Percentiles rank a stretch among this genome's conserved stretches.
phyloP scores from a whole-genome alignment of 2,113 vertebrate genomes.

The Tiliqua scincoides region DNA sequence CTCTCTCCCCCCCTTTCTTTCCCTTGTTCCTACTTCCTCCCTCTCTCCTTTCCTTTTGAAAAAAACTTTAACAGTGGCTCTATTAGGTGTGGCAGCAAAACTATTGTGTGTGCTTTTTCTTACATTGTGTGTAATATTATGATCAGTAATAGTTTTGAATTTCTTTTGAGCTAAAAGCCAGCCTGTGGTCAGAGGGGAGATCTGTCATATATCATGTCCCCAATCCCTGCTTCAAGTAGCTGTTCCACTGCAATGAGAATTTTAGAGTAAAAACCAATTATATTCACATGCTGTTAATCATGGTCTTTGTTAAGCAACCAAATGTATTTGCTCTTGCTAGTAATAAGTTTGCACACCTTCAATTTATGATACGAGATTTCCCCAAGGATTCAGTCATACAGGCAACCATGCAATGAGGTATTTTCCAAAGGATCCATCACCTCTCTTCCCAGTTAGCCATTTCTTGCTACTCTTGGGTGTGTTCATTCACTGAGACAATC shows the following conservation, averaged over 20 bases:
- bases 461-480: background rate
- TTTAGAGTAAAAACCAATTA: background rate
- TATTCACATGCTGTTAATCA: constrained; percentile 7
- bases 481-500: background rate
- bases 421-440: background rate
- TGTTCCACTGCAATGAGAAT: background rate
- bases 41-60: no score
- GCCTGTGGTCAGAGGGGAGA: background rate
- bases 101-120: background rate
- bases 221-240: background rate
- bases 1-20: no score
- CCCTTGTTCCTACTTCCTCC: no score
- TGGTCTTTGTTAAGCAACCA: background rate
- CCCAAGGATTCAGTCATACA: background rate
- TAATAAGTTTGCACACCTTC: background rate
- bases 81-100: background rate
- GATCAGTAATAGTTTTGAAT: background rate
- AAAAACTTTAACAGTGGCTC: background rate
- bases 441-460: background rate
- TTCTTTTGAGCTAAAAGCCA: constrained; percentile 20
- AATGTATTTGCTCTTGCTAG: background rate
- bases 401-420: background rate
- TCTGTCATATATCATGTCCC: background rate
- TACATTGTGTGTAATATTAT: constrained; percentile 1
- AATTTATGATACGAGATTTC: background rate